phyloP scores from a whole-genome alignment of 2,797 vertebrate species.

The Nannoperca obscura region DNA sequence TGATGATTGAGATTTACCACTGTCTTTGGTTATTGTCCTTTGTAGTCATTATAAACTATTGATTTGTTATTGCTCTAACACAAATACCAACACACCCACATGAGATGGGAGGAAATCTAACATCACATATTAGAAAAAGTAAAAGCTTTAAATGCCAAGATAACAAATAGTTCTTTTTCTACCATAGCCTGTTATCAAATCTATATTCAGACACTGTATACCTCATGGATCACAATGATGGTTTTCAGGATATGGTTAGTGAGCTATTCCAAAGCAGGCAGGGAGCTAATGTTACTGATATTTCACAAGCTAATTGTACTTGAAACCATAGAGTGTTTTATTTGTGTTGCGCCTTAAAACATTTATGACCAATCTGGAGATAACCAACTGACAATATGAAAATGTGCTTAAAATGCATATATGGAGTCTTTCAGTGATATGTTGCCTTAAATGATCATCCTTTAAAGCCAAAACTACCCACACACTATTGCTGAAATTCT shows the following conservation, averaged over 20 bases:
- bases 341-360: conserved; percentile 20
- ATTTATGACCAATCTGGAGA: conserved; percentile 29
- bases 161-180: background rate
- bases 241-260: conserved; percentile 2
- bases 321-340: conserved; percentile 10
- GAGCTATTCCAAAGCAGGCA: conserved; percentile 8
- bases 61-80: conserved; percentile 44
- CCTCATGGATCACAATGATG: conserved; percentile 10
- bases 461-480: background rate
- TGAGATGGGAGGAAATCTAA: background rate
- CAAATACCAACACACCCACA: conserved; percentile 34
- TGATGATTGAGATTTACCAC: conserved; percentile 59
- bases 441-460: background rate
- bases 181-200: background rate
- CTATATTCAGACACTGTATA: background rate
- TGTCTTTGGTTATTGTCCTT: conserved; percentile 67
- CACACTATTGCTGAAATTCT: background rate
- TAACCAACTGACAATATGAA: conserved; percentile 10
- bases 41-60: conserved; percentile 42
- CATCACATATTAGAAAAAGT: conserved; percentile 6
- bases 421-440: background rate
- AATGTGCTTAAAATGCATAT: conserved; percentile 7
- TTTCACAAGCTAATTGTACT: conserved; percentile 20
- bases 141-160: conserved; percentile 16
- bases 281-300: background rate